phyloP scores from a whole-genome alignment of 2,888 invertebrate genomes.

The Rhimphoctona megacephalus region DNA sequence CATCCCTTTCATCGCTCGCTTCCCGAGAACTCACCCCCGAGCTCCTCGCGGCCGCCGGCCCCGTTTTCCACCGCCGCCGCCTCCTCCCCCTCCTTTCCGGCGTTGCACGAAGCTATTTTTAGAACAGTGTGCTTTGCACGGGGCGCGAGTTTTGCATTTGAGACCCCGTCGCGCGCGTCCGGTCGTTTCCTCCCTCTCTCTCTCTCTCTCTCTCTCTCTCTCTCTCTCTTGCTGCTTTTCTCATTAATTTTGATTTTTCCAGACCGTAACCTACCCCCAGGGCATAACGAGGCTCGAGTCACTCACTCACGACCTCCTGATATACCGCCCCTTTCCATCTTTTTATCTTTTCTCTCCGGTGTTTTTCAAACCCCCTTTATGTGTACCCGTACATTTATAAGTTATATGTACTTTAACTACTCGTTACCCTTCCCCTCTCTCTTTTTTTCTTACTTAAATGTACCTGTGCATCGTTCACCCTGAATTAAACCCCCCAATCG shows the following conservation, averaged over 20 bases:
- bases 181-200: slow-evolving; percentile 34
- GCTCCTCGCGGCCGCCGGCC: slow-evolving; percentile 57
- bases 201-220: slow-evolving; percentile 31
- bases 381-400: not conserved
- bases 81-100: slow-evolving; percentile 24
- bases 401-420: not conserved
- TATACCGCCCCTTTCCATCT: not conserved
- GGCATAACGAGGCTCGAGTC: slow-evolving; percentile 63
- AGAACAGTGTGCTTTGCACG: slow-evolving; percentile 62
- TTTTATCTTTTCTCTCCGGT: slow-evolving; percentile 18
- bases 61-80: slow-evolving; percentile 37
- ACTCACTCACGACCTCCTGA: slow-evolving; percentile 57
- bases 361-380: not conserved
- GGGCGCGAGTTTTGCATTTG: slow-evolving; percentile 65
- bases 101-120: slow-evolving; percentile 66
- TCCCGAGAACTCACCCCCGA: slow-evolving; percentile 50
- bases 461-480: not conserved
- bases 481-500: not conserved
- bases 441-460: not conserved
- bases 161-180: slow-evolving; percentile 49
- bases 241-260: slow-evolving; percentile 73
- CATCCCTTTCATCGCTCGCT: slow-evolving; percentile 50
- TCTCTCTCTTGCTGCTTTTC: slow-evolving; percentile 58
- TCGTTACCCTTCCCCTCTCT: not conserved
- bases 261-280: slow-evolving; percentile 68